Base-by-base conservation (phyloP, 2,113 vertebrate species). In the Megalops atlanticus region DNA sequence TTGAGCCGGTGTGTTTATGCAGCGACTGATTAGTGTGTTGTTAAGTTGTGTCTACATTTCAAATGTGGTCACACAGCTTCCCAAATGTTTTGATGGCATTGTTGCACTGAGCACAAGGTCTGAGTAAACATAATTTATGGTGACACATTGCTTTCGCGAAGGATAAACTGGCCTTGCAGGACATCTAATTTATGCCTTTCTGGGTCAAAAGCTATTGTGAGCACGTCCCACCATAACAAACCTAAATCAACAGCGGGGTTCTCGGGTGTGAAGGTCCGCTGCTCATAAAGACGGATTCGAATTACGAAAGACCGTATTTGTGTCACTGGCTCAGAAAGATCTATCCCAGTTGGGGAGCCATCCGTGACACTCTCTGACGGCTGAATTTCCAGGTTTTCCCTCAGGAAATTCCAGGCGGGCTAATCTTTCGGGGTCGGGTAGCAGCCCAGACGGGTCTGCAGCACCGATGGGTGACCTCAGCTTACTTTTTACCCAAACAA, bases 401-500 rank as follows among this genome's bases (percentile, higher is more conserved):
- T 85, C 89, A 93, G 91, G 91, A 94, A 94, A 93, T 94, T 94
- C 93, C 92, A 92, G 58, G 90, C 89, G n/a, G 88, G 91, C 83
- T 93, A 91, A 93, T 91, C 92, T 93, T 92, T 93, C 35, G 74
- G 90, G 94, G 93, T 94, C 91, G 92, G 45, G 84, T 88, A 92
- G 90, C 86, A 87, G 86, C 85, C 86, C 84, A 90, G 89, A 89
- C 87, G 80, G 86, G 88, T 92, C 43, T 91, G 90, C 90, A 91
- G 91, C 88, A 90, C 89, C 90, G 88, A 89, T 89, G 84, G 88
- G 85, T 92, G 92, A 92, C 91, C 89, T 92, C 84, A 78, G 89
- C 84, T 91, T 89, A 89, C 88, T 87, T 87, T 86, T 91, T 92
- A 83, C 93, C 91, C 87, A 94, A 95, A 94, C 92, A 94, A 93